Evolutionary conservation across 2,888 invertebrate species (phyloP).

Genomic region (Rhamnusium bicolor): DNA sequence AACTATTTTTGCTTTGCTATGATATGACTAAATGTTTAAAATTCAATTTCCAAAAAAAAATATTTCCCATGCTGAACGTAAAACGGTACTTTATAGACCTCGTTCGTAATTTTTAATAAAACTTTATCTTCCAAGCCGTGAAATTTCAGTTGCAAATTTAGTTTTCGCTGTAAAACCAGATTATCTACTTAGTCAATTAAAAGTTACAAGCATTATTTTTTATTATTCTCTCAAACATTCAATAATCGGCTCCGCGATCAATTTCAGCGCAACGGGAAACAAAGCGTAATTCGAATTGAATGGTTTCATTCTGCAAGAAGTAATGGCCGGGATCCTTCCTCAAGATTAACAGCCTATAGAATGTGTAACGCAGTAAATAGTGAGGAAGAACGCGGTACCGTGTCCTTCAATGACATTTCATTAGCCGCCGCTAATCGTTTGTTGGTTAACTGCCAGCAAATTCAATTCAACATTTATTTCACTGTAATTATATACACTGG

Average conservation of each 20-base stretch:
- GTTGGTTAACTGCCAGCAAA: slow-evolving; percentile 60
- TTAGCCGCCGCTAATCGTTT: slow-evolving; percentile 65
- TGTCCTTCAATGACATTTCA: slow-evolving; percentile 61
- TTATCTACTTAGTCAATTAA: not conserved
- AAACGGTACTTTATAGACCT: no score
- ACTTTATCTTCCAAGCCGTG: no score
- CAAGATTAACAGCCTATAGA: slow-evolving; percentile 49
- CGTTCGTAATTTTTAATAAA: no score
- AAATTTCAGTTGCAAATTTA: not conserved
- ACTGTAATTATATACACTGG: slow-evolving; percentile 36
- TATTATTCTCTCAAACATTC: not conserved
- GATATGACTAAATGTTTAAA: no score
- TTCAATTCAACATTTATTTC: slow-evolving; percentile 48
- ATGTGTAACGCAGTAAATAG: slow-evolving; percentile 51
- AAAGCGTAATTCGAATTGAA: slow-evolving; percentile 28
- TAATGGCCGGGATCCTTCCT: slow-evolving; percentile 15
- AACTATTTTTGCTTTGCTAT: no score
- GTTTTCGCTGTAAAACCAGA: not conserved
- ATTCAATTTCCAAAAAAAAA: no score
- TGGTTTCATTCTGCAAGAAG: slow-evolving; percentile 16
- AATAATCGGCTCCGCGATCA: not conserved
- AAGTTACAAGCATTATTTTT: not conserved
- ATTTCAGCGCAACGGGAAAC: slow-evolving; percentile 2
- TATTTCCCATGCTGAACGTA: no score
- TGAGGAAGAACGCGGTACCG: slow-evolving; percentile 48